Evolutionary conservation across 1,140 invertebrate genomes (phyloP).

Genomic region (Drosophila guanche): DNA sequence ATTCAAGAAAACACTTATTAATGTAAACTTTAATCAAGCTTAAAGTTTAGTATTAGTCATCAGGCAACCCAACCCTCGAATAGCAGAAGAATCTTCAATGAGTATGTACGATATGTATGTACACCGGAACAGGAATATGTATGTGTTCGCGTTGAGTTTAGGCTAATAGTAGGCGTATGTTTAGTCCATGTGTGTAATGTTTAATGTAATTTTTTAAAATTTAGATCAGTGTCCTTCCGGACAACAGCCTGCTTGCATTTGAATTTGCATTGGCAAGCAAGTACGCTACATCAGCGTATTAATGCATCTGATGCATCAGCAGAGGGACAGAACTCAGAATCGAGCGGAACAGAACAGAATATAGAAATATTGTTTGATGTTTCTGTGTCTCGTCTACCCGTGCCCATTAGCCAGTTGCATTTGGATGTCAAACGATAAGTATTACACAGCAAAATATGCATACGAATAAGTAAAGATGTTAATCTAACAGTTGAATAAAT

Average conservation of each 20-base stretch:
- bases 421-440: conserved; percentile 57
- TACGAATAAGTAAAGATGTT: conserved; percentile 58
- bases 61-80: conserved; percentile 34
- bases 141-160: conserved; percentile 71
- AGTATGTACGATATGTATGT: conserved; percentile 20
- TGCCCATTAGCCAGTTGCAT: conserved; percentile 48
- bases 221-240: conserved; percentile 18
- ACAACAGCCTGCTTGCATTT: conserved; percentile 1
- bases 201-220: conserved; percentile 46
- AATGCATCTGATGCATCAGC: not conserved
- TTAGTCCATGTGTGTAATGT: conserved; percentile 70
- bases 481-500: conserved; percentile 61
- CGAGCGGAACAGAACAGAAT: conserved; percentile 5
- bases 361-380: conserved; percentile 7
- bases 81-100: conserved; percentile 33
- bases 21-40: conserved; percentile 71
- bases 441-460: conserved; percentile 64
- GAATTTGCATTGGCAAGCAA: not conserved
- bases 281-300: not conserved
- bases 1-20: conserved; percentile 54
- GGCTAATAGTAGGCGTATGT: conserved; percentile 66
- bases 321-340: not conserved
- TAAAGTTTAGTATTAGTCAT: conserved; percentile 76
- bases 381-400: conserved; percentile 36
- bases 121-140: conserved; percentile 51